A percentile compares a stretch with the other conserved stretches of the same genome.
Evolutionary conservation across 2,113 vertebrate species (phyloP).

Genomic region (Pantherophis guttatus): DNA sequence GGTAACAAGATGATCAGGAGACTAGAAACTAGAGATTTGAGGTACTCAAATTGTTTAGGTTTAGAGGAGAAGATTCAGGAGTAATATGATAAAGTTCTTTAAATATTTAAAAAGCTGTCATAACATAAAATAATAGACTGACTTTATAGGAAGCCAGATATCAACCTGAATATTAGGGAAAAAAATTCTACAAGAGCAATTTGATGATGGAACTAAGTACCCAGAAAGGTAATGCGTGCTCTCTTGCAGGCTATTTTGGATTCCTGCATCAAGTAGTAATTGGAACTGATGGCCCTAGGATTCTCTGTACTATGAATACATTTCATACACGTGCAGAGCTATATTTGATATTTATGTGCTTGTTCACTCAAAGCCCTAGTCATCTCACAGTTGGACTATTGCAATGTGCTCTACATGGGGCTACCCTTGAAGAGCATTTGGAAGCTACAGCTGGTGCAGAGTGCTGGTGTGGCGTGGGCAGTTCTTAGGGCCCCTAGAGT

Average conservation of each 20-base stretch:
- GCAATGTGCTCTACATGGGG: neutral
- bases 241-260: neutral
- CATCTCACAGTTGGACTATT: neutral
- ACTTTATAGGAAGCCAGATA: neutral
- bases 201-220: neutral
- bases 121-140: neutral
- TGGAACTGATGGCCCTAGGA: neutral
- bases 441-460: too few species aligned
- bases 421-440: neutral
- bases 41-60: neutral
- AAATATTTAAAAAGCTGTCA: neutral
- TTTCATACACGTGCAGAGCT: neutral
- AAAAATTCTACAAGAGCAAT: neutral
- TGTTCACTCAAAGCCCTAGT: neutral
- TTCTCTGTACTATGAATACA: neutral
- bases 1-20: neutral
- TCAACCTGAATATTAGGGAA: neutral
- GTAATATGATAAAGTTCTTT: neutral
- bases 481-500: too few species aligned
- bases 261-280: neutral
- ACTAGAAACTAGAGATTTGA: neutral
- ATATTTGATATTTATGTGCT: neutral
- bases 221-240: neutral
- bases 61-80: neutral
- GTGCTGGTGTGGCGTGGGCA: fast-evolving